Evolutionary conservation across 2,888 invertebrate genomes (phyloP).

Genomic region (Thereva unica): DNA sequence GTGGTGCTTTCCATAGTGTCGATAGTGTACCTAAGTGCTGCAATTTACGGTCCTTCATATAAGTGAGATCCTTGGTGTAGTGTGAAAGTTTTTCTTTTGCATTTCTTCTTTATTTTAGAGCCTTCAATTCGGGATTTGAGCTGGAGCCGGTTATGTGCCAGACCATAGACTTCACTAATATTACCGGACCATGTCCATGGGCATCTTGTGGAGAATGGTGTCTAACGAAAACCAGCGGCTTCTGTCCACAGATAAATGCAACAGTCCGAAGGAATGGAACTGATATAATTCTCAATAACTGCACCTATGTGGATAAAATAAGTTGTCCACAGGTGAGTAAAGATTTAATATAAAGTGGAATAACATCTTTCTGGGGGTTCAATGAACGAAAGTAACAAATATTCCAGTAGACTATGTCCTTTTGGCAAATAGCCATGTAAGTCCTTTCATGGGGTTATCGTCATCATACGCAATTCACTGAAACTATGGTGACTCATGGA

Average conservation of each 20-base stretch:
- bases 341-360: no score
- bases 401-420: no score
- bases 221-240: conserved; percentile 73
- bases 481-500: no score
- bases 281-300: conserved; percentile 66
- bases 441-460: no score
- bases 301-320: conserved; percentile 63
- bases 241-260: conserved; percentile 74
- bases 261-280: conserved; percentile 72
- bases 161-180: conserved; percentile 66
- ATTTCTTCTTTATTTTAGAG: conserved; percentile 52
- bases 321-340: conserved; percentile 66
- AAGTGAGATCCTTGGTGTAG: conserved; percentile 52
- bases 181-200: conserved; percentile 71
- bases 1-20: conserved; percentile 77
- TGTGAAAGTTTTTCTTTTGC: neutral
- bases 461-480: no score
- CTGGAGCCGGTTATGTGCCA: conserved; percentile 62
- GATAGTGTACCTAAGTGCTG: conserved; percentile 74
- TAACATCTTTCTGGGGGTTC: no score
- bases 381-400: conserved; percentile 43
- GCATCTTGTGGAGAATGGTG: conserved; percentile 81
- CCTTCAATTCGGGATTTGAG: conserved; percentile 72
- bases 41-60: conserved; percentile 75
- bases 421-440: no score